Conservation (phyloP, 2,797 vertebrate species). For the Liasis olivaceus region DNA sequence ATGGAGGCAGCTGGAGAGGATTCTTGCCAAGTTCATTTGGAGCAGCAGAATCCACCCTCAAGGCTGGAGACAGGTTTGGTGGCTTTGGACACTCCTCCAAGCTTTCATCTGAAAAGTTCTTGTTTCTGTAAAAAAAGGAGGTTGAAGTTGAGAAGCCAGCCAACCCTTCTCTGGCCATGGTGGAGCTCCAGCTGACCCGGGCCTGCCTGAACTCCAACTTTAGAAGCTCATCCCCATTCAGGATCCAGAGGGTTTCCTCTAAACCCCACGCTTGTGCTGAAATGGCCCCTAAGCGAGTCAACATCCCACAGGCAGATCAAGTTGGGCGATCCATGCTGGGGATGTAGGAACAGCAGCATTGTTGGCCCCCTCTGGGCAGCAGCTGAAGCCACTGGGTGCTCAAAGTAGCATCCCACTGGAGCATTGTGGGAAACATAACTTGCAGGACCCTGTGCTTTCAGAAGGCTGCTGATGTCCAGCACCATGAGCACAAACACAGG, state of each 20-base stretch:
- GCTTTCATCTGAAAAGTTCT: background rate
- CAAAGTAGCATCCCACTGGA: too few relatives aligned
- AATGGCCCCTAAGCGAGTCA: background rate
- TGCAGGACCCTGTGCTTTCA: too few relatives aligned
- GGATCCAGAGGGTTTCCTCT: background rate
- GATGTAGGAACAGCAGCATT: too few relatives aligned
- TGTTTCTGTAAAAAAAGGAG: too few relatives aligned
- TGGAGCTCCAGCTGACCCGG: background rate
- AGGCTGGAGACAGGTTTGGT: background rate
- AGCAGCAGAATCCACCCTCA: background rate
- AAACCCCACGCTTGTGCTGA: background rate
- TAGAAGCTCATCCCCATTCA: background rate
- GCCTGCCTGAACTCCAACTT: background rate
- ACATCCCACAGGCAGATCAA: background rate
- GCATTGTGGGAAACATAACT: too few relatives aligned
- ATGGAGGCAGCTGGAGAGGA: background rate
- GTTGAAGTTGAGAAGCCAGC: too few relatives aligned
- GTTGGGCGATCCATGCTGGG: too few relatives aligned
- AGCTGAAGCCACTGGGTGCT: too few relatives aligned
- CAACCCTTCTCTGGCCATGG: background rate
- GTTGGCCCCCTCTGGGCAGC: too few relatives aligned
- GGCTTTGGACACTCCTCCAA: background rate
- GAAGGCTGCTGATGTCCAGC: too few relatives aligned
- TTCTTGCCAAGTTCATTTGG: background rate
- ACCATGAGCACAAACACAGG: too few relatives aligned